Percentiles rank a stretch among this genome's conserved stretches.
Evolutionary conservation across 2,888 invertebrate species (phyloP).

Genomic region (Miltochrista miniata): DNA sequence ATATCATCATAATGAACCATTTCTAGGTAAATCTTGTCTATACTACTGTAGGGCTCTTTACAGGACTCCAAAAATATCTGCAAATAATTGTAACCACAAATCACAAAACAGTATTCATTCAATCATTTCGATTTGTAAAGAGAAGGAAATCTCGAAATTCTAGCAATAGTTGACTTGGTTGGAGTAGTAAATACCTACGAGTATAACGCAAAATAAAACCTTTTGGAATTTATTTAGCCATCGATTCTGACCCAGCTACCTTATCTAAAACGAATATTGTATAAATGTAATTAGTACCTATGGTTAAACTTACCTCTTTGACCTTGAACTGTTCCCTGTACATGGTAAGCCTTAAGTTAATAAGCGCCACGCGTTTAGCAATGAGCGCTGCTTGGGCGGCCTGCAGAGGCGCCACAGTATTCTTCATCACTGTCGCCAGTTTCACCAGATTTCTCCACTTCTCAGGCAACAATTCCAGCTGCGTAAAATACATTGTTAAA

Average conservation of each 20-base stretch:
- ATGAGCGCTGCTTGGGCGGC: constrained; percentile 94
- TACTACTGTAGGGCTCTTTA: constrained; percentile 85
- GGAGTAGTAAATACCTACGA: no score
- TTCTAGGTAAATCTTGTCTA: constrained; percentile 88
- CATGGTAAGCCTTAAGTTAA: constrained; percentile 90
- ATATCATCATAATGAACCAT: constrained; percentile 87
- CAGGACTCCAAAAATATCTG: constrained; percentile 87
- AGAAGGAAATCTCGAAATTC: no score
- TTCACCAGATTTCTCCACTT: constrained; percentile 94
- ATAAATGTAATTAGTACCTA: no score
- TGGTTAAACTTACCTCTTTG: constrained; percentile 55
- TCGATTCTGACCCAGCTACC: no score
- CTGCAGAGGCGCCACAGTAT: constrained; percentile 93
- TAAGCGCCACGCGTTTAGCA: constrained; percentile 90
- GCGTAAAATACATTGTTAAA: constrained; percentile 1
- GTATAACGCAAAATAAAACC: no score
- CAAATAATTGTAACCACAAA: constrained; percentile 1
- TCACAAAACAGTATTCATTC: no score
- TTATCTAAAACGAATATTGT: no score
- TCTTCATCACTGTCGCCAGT: constrained; percentile 91
- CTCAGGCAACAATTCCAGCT: constrained; percentile 92
- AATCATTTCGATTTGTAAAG: no score
- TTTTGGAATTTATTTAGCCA: no score
- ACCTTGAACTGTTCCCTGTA: constrained; percentile 90
- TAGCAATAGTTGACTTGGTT: no score